These are phyloP conservation scores for Mesoligia furuncula DNA, from an alignment of 2,888 invertebrate species.

Conservation along the genomic window DNA sequence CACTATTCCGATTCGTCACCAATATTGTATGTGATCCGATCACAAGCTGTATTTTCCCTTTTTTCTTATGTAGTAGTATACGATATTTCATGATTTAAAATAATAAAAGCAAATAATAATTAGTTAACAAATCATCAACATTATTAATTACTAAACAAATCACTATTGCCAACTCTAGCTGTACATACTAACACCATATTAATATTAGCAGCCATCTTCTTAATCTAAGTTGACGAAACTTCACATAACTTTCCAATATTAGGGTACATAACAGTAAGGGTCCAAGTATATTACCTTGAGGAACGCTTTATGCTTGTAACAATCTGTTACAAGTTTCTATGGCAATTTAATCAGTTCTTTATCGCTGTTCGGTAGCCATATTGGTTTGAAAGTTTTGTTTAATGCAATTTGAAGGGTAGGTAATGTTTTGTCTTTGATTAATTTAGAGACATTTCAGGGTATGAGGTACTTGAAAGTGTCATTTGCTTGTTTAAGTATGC, in stretches of 20 bases:
- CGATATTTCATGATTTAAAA: neutral
- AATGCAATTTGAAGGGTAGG: conserved; percentile 7
- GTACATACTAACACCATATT: conserved; percentile 56
- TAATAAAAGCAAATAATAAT: conserved; percentile 2
- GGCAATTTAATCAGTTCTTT: conserved; percentile 60
- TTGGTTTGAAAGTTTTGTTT: conserved; percentile 43
- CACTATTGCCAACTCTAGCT: conserved; percentile 32
- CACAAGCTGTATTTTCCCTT: too few relatives aligned
- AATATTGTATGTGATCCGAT: neutral
- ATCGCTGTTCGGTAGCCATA: conserved; percentile 43
- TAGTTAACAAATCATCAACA: neutral
- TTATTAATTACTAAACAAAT: conserved; percentile 27
- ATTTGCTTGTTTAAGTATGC: conserved; percentile 2
- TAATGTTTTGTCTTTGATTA: conserved; percentile 12
- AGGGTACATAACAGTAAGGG: conserved; percentile 52
- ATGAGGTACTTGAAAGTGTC: neutral
- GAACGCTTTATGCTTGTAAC: conserved; percentile 44
- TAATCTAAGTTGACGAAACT: conserved; percentile 64
- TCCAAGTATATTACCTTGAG: conserved; percentile 61
- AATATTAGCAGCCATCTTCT: conserved; percentile 56
- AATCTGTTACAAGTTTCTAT: conserved; percentile 57
- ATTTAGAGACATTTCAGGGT: neutral
- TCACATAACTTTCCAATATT: conserved; percentile 58
- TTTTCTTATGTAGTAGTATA: neutral
- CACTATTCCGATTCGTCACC: neutral